Base-by-base conservation (phyloP, 2,113 vertebrate species). In the Sinocyclocheilus maitianheensis region DNA sequence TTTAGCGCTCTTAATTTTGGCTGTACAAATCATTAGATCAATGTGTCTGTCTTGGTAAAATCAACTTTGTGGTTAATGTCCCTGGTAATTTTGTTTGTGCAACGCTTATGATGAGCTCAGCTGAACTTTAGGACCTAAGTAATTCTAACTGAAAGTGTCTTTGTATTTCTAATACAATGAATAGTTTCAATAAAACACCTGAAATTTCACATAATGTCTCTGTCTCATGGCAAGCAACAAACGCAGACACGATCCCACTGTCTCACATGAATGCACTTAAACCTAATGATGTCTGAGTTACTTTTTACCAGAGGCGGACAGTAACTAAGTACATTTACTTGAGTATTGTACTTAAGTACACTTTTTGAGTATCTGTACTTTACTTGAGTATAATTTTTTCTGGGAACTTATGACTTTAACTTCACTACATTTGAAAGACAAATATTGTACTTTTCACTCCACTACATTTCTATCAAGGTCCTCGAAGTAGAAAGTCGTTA, bases 31-130 rank as follows among this genome's bases (percentile, higher is more conserved):
- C 65, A 84, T 22, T 43, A 12, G 20, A 87, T 81, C 5, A 34
- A 67, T 65, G 5, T 78, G 40, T 20, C 18, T 65, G n/a, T 55
- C 51, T 18, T 79, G 72, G 79, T 51, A 20, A 75, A 79, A 76
- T 71, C 12, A 6, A 14, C 72, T 53, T 81, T 76, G 30, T 24
- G 48, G 40, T 18, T 87, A 53, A 30, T 81, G n/a, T 78, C 26
- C 75, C 18, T 83, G 18, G 4, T 81, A 58, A 48, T 37, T 78
- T 77, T 79, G 4, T 60, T 58, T 58, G 72, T 76, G 78, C 9
- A 62, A 55, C 90, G 85, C 81, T 53, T 14, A 53, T 53, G 13
- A 53, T 53, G 51, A 30, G 24, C 84, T 76, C 77, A 65, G 37
- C 71, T 65, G 26, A 81, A 37, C 43, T 62, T 60, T 86, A 62